Evolutionary conservation across 2,888 invertebrate genomes (phyloP), one percentile per base, ranked within the genome.

Genomic region (Torymus tubicola): DNA sequence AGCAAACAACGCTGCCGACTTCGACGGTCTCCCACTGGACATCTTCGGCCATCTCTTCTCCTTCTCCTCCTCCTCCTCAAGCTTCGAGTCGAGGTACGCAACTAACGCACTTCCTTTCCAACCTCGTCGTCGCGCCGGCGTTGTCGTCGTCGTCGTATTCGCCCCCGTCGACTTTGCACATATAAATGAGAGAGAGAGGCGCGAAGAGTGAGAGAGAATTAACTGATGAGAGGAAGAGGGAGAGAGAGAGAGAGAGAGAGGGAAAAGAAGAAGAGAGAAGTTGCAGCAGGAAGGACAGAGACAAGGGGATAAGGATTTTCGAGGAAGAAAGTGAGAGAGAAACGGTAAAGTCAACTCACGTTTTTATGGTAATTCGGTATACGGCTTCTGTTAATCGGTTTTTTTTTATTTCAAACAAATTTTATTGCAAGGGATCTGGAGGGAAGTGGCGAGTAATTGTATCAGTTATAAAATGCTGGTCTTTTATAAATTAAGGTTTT

Each of bases 1-100:
- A 81, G 63, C 57, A 64, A 31, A 71, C 53, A 24, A 71, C 71
- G 12, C n/a, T 71, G 13, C 58, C 75, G 14, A 78, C 21, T 64
- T 81, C 18, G 4, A 52, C 61, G n/a, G 63, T 72, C 12, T 78
- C 70, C 67, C 78, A 75, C 61, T 75, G 50, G 31, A 63, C 18
- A 2, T 42, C 58, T 18, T 3, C 10, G 63, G 42, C 11, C 64
- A 8, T 21, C 53, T 24, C n/a, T 18, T 13, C 50, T 24, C 57
- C 21, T 75, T 14, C 1, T 24, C 31, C 50, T 24, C 57, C 21
- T 75, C 18, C 1, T 24, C 31, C 11, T 14, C n/a, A 21, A 42
- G 42, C 42, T 8, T 42, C 42, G 42, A 42, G 42, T 42, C 42
- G 42, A 42, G 42, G 42, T 42, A 8, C 42, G 42, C 42, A 8